Evolutionary conservation across 2,797 vertebrate species (phyloP), one percentile per base, ranked within the genome.

Genomic region (Hypotaenidia philippensis): DNA sequence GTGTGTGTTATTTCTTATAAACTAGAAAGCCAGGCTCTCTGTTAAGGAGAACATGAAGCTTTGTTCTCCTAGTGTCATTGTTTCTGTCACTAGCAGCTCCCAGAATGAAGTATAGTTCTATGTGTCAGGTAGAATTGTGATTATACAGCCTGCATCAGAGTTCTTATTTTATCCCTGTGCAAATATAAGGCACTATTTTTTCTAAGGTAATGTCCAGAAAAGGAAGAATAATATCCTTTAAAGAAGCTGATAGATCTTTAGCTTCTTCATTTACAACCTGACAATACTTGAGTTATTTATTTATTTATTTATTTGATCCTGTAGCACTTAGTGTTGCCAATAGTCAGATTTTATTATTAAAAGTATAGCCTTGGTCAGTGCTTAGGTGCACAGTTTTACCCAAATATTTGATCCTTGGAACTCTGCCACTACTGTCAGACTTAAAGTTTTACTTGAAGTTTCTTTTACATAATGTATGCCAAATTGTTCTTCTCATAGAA

Each of bases 391-490:
- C 0, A 8, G 14, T 75, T 91, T 83, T 93, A 81, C 44, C 66
- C 76, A 95, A 94, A 94, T 94, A 94, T 95, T 94, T 93, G 70
- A 91, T 86, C 36, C 65, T 75, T 89, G 53, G 53, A 83, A 88
- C 25, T 69, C 52, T 81, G 55, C 82, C 82, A 90, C 29, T 40
- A 55, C 64, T 91, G 82, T 85, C 56, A 88, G 65, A 78, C 53
- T 77, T 84, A 68, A 94, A 90, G 82, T 81, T 94, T 94, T 68
- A 75, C 83, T 91, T 90, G 38, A 91, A 59, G 41, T 91, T 93
- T 91, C 87, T 90, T 93, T 86, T 94, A 72, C 36, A 76, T 94
- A 96, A 93, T 79, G 11, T 69, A 90, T 93, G 80, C 59, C 65
- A 94, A 90, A 88, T 91, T 94, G 80, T 94, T 95, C 87, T 94